Evolutionary conservation across 37 sponge, comb jelly and placozoan species (phyloP).

Genomic region (Ephydatia muelleri): DNA sequence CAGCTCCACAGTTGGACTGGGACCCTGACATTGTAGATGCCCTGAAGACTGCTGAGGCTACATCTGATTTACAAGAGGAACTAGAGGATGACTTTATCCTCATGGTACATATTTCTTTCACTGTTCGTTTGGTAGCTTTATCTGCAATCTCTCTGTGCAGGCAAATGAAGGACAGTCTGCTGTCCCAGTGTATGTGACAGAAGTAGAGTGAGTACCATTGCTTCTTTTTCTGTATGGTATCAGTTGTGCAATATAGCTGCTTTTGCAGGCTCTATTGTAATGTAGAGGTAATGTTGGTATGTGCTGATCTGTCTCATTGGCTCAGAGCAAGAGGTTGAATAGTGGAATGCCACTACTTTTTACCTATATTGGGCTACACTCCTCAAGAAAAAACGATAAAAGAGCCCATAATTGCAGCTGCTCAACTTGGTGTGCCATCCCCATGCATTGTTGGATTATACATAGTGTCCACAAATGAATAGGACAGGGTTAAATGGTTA

Average conservation of each 20-base stretch:
- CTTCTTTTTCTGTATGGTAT: not conserved
- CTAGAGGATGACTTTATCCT: constrained; percentile 95
- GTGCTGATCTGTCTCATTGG: too few relatives aligned
- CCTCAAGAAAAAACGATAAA: too few relatives aligned
- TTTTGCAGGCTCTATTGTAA: not conserved
- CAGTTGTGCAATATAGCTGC: not conserved
- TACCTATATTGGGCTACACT: too few relatives aligned
- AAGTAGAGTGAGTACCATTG: constrained; percentile 27
- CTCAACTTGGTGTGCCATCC: too few relatives aligned
- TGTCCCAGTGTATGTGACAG: constrained; percentile 52
- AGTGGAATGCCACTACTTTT: too few relatives aligned
- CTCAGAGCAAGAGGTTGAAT: too few relatives aligned
- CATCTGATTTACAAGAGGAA: constrained; percentile 37
- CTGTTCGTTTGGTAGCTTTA: not conserved
- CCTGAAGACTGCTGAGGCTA: constrained; percentile 80
- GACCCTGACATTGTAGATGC: constrained; percentile 98
- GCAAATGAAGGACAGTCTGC: constrained; percentile 64
- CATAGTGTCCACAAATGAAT: too few relatives aligned
- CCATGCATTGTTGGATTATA: too few relatives aligned
- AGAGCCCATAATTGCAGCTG: too few relatives aligned
- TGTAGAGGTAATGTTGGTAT: too few relatives aligned
- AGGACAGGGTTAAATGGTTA: too few relatives aligned
- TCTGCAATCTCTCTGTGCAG: constrained; percentile 3
- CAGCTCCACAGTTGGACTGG: constrained; percentile 86
- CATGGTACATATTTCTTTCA: constrained; percentile 24